Evolutionary conservation across 2,888 invertebrate species (phyloP).

Genomic region (Chrysolina oricalcia): DNA sequence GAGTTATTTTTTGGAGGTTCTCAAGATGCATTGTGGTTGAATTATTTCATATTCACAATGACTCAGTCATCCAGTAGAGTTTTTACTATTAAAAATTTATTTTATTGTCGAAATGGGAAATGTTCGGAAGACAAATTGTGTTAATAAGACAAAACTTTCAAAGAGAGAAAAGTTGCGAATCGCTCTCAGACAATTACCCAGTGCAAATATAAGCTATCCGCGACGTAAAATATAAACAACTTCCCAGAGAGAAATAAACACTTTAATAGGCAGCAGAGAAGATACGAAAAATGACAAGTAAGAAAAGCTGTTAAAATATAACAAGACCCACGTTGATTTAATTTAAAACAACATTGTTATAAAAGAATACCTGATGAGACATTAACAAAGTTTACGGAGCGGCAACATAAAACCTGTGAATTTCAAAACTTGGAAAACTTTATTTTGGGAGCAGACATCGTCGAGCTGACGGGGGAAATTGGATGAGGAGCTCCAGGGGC

Average conservation of each 20-base stretch:
- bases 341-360: slow-evolving; percentile 66
- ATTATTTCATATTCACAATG: too few species aligned
- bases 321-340: slow-evolving; percentile 62
- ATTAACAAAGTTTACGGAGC: slow-evolving; percentile 64
- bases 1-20: too few species aligned
- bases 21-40: too few species aligned
- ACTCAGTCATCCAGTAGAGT: too few species aligned
- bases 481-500: slow-evolving; percentile 6
- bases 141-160: not conserved
- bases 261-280: slow-evolving; percentile 35
- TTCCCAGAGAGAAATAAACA: slow-evolving; percentile 39
- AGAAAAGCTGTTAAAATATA: slow-evolving; percentile 60
- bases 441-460: slow-evolving; percentile 31
- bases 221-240: slow-evolving; percentile 38
- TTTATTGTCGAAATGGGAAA: not conserved
- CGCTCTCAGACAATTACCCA: slow-evolving; percentile 27
- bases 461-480: slow-evolving; percentile 27
- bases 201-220: slow-evolving; percentile 34
- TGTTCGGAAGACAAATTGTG: not conserved
- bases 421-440: slow-evolving; percentile 58
- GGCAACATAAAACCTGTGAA: slow-evolving; percentile 62
- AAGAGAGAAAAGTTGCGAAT: slow-evolving; percentile 16
- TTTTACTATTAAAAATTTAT: not conserved
- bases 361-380: slow-evolving; percentile 66
- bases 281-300: slow-evolving; percentile 53